These are phyloP conservation scores for Eciton burchellii DNA, from an alignment of 1,140 invertebrate species.

Conservation along the genomic window DNA sequence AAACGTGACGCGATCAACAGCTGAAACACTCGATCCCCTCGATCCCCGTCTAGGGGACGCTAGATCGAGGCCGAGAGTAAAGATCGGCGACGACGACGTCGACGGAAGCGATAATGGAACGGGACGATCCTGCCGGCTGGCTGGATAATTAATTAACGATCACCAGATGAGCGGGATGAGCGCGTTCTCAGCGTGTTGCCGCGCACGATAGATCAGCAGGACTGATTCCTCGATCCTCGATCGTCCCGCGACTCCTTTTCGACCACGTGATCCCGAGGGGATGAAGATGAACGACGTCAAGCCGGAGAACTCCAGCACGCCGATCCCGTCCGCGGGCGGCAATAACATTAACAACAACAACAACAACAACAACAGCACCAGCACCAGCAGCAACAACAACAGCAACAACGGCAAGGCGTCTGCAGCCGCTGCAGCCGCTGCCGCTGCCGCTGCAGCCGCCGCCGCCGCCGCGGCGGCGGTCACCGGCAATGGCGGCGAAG, in stretches of 20 bases:
- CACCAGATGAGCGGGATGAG: constrained; percentile 35
- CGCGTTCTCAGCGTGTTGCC: constrained; percentile 19
- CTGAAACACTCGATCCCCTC: too few relatives aligned
- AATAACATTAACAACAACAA: constrained; percentile 69
- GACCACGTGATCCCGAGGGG: constrained; percentile 25
- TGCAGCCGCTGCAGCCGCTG: constrained; percentile 4
- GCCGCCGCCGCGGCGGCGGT: constrained; percentile 24
- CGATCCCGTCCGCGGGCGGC: constrained; percentile 48
- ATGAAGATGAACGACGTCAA: constrained; percentile 72
- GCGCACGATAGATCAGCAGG: constrained; percentile 55
- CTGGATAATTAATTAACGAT: constrained; percentile 10
- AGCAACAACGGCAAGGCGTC: constrained; percentile 63
- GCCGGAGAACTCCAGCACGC: constrained; percentile 59
- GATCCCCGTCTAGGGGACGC: not conserved
- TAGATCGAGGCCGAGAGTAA: not conserved
- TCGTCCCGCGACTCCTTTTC: not conserved
- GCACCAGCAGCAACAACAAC: constrained; percentile 62
- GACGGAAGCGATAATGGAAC: constrained; percentile 42
- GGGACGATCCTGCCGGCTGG: too few relatives aligned
- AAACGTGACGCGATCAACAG: constrained; percentile 40
- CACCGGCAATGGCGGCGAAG: constrained; percentile 82
- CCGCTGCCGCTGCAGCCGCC: constrained; percentile 3
- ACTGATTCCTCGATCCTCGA: not conserved
- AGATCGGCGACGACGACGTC: not conserved
- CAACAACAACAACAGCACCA: constrained; percentile 63